Evolutionary conservation across 2,113 vertebrate genomes (phyloP).

Genomic region (Alexandromys fortis): DNA sequence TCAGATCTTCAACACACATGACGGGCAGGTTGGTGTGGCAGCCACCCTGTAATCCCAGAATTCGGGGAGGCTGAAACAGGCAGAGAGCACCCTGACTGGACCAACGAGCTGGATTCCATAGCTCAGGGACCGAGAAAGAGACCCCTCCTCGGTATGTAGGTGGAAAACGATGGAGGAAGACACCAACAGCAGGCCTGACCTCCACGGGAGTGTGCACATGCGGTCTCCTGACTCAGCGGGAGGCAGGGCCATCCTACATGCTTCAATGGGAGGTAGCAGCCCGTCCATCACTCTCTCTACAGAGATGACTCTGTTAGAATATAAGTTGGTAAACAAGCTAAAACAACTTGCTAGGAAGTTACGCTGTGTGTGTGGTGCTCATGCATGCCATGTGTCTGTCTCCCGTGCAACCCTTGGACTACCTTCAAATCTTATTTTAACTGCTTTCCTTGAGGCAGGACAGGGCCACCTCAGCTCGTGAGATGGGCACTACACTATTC

Average conservation of each 20-base stretch:
- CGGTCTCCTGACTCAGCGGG: background rate
- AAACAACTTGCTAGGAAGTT: background rate
- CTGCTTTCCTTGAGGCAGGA: background rate
- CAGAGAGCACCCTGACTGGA: background rate
- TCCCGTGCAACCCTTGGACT: background rate
- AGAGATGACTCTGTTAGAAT: background rate
- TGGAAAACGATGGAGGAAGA: background rate
- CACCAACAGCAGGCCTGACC: background rate
- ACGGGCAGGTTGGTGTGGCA: background rate
- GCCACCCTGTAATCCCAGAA: background rate
- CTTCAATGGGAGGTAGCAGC: background rate
- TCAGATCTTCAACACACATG: background rate
- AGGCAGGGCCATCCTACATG: rapidly evolving
- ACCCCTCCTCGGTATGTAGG: background rate
- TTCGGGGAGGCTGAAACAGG: background rate
- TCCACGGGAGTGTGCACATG: background rate
- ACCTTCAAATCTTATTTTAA: background rate
- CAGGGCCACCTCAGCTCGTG: rapidly evolving
- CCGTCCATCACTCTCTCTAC: background rate
- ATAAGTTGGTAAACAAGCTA: background rate
- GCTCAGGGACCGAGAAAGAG: background rate
- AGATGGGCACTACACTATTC: background rate
- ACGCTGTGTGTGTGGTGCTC: background rate
- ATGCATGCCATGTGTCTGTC: background rate
- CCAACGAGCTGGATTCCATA: background rate